phyloP scores from a whole-genome alignment of 2,888 invertebrate species.

The Calliopum simillimum region DNA sequence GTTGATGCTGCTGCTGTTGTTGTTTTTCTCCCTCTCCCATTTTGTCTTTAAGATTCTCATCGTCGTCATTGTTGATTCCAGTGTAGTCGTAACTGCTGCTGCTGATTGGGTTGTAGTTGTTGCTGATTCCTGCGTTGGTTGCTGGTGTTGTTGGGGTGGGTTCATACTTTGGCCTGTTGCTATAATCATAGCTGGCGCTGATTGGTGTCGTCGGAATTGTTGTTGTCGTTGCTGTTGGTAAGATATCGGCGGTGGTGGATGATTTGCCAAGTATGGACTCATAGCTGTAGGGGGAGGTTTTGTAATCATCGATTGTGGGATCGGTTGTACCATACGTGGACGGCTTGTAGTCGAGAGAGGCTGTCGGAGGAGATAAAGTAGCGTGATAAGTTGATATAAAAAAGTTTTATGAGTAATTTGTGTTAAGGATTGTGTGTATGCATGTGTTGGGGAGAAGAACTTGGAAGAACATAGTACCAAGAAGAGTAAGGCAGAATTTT shows the following conservation, averaged over 20 bases:
- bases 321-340: constrained; percentile 62
- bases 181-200: constrained; percentile 30
- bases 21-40: constrained; percentile 64
- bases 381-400: not conserved
- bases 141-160: constrained; percentile 41
- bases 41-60: constrained; percentile 67
- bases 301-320: constrained; percentile 55
- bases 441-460: no score
- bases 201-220: constrained; percentile 1
- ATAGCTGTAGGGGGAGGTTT: constrained; percentile 53
- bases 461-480: no score
- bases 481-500: no score
- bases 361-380: constrained; percentile 45
- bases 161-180: constrained; percentile 45
- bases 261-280: constrained; percentile 49
- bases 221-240: constrained; percentile 44
- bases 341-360: constrained; percentile 66
- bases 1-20: constrained; percentile 54
- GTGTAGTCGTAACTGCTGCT: constrained; percentile 43
- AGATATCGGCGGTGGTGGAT: constrained; percentile 38
- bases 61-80: constrained; percentile 62
- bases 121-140: constrained; percentile 41
- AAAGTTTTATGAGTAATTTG: not conserved
- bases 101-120: constrained; percentile 48
- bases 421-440: no score